Conservation (phyloP, 2,797 vertebrate species). For the Phataginus tricuspis region DNA sequence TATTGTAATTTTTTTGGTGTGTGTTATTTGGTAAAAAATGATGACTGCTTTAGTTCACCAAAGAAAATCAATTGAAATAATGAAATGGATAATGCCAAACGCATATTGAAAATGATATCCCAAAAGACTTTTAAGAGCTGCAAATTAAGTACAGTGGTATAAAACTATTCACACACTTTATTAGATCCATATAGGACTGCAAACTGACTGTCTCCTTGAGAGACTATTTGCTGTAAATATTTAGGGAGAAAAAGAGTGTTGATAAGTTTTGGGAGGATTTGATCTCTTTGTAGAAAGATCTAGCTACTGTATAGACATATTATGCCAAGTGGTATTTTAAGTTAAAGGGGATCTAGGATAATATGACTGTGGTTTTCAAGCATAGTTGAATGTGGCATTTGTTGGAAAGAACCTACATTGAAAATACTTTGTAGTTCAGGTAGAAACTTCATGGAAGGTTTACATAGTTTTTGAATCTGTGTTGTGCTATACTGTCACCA, state of each 20-base stretch:
- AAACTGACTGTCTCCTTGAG: constrained; percentile 49
- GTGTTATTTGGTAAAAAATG: constrained; percentile 28
- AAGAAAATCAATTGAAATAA: constrained; percentile 62
- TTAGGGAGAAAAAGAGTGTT: constrained; percentile 39
- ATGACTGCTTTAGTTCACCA: constrained; percentile 38
- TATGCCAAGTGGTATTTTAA: not conserved
- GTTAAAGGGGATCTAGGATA: not conserved
- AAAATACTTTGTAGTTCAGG: not conserved
- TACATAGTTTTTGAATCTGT: not conserved
- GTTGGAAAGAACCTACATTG: not conserved
- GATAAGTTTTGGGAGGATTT: constrained; percentile 18
- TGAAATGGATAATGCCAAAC: constrained; percentile 58
- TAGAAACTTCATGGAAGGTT: not conserved
- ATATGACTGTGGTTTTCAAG: constrained; percentile 10
- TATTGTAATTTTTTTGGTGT: not conserved
- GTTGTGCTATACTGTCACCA: not conserved
- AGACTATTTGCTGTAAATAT: constrained; percentile 50
- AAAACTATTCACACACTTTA: constrained; percentile 62
- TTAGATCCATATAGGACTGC: not conserved
- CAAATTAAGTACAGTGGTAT: constrained; percentile 50
- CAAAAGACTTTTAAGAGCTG: constrained; percentile 54
- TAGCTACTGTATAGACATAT: not conserved
- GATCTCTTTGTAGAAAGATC: not conserved
- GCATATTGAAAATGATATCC: constrained; percentile 51
- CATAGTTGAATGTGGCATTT: not conserved